Conservation (phyloP, 1,140 invertebrate species). For the Zaprionus taronus region DNA sequence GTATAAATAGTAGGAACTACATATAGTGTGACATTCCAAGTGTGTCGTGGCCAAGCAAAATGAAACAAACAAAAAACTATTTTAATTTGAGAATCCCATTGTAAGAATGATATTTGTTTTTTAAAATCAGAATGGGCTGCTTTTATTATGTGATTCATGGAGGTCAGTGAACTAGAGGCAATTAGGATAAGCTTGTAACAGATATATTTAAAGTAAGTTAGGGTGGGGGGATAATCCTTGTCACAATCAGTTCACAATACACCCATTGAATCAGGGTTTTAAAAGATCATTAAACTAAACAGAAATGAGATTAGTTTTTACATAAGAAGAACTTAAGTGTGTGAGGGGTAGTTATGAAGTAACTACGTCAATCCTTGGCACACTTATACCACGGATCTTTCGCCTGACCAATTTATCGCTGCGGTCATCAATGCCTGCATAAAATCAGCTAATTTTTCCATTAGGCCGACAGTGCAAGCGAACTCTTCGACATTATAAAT, state of each 20-base stretch:
- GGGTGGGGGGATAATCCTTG: no score
- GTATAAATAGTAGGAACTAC: not conserved
- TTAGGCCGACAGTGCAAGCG: conserved; percentile 47
- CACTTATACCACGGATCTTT: conserved; percentile 7
- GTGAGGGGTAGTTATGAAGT: not conserved
- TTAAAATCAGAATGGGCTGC: not conserved
- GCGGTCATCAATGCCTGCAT: conserved; percentile 39
- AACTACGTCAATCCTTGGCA: conserved; percentile 6
- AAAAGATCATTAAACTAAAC: rapidly evolving
- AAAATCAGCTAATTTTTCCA: conserved; percentile 69
- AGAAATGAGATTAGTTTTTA: no score
- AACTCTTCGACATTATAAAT: conserved; percentile 61
- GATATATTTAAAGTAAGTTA: not conserved
- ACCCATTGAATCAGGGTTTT: no score
- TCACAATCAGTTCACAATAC: no score
- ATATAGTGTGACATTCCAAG: conserved; percentile 14
- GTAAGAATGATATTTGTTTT: conserved; percentile 9
- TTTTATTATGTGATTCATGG: conserved; percentile 14
- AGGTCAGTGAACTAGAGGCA: conserved; percentile 33
- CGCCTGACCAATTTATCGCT: conserved; percentile 22
- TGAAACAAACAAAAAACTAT: not conserved
- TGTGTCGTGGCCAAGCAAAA: conserved; percentile 4
- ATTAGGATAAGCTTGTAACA: not conserved
- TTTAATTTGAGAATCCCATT: not conserved
- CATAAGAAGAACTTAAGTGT: not conserved